Conservation (phyloP, 2,797 vertebrate species). For the Sebastes diploproa region DNA sequence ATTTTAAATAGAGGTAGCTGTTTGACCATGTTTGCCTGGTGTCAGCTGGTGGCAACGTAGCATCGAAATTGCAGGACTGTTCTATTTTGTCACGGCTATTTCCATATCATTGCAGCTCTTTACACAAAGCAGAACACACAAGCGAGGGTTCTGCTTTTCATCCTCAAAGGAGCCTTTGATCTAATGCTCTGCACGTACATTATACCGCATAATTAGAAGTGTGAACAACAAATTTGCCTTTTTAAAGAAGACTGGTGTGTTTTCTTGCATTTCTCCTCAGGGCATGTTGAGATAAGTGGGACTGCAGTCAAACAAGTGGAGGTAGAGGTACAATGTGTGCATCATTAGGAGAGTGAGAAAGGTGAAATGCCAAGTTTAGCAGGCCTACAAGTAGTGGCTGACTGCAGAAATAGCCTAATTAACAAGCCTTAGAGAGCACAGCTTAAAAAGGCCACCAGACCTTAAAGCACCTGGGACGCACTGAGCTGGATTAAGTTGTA, state of each 20-base stretch:
- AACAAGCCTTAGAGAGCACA: slow-evolving; percentile 78
- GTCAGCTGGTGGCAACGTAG: slow-evolving; percentile 34
- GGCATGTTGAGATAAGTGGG: neutral
- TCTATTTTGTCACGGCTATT: slow-evolving; percentile 39
- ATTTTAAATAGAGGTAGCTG: slow-evolving; percentile 24
- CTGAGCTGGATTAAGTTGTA: slow-evolving; percentile 79
- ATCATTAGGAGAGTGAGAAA: slow-evolving; percentile 40
- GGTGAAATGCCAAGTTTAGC: slow-evolving; percentile 72
- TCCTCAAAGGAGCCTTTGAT: slow-evolving; percentile 67
- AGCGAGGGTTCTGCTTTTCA: slow-evolving; percentile 32
- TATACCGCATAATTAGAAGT: slow-evolving; percentile 12
- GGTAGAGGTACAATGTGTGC: neutral
- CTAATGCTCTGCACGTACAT: slow-evolving; percentile 19
- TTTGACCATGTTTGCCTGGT: slow-evolving; percentile 32
- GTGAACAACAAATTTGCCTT: slow-evolving; percentile 15
- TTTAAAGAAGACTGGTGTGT: neutral
- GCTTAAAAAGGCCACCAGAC: slow-evolving; percentile 81
- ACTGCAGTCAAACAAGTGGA: neutral
- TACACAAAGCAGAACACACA: slow-evolving; percentile 43
- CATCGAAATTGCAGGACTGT: slow-evolving; percentile 34
- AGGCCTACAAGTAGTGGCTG: slow-evolving; percentile 60
- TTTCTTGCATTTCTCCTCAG: neutral
- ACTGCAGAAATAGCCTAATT: slow-evolving; percentile 84
- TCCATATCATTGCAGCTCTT: slow-evolving; percentile 48
- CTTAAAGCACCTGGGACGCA: slow-evolving; percentile 71